Base-by-base conservation (phyloP, 2,113 vertebrate species). In the Platysteira castanea region DNA sequence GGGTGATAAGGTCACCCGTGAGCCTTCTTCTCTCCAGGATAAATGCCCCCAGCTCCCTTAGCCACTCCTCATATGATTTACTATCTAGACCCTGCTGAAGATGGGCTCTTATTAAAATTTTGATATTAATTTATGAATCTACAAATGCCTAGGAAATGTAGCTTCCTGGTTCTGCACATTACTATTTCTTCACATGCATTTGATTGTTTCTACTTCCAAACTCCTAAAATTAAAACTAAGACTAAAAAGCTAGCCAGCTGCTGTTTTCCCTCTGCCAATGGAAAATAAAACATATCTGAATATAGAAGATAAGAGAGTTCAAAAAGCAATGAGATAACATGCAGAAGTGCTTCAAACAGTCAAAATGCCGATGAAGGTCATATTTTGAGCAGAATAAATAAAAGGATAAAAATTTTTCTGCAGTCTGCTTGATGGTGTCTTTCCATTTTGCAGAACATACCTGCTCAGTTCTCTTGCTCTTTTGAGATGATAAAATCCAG, bases 11-110 rank as follows among this genome's bases (percentile, higher is more conserved):
- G 28, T 64, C 47, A n/a, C 13, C 15, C 13, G 4, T 26, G 9
- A 60, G 24, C 13, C 2, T 0, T 0, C 33, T 28, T 24, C 61
- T 39, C 35, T 68, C 16, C 20, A 53, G n/a, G 9, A 9, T 22
- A 75, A 46, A 39, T 7, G 15, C 5, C 11, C 7, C 7, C 24
- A 68, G 1, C 39, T 53, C 47, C 24, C n/a, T 52, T 39, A 46
- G 13, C 10, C 20, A n/a, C 14, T 19, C 14, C 7, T 60, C 28
- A 22, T 46, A 18, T 19, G 17, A 54, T 28, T 60, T 54, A 27
- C 7, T 31, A 14, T 35, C 16, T 31, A 41, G 17, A 68, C 1
- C 5, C 20, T 54, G 18, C 30, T 54, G 54, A 35, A 77, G 2
- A 7, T n/a, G 20, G 6, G 4, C 2, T 81, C 6, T 44, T 76